phyloP scores from a whole-genome alignment of 2,888 invertebrate genomes.

The Conus canariensis region DNA sequence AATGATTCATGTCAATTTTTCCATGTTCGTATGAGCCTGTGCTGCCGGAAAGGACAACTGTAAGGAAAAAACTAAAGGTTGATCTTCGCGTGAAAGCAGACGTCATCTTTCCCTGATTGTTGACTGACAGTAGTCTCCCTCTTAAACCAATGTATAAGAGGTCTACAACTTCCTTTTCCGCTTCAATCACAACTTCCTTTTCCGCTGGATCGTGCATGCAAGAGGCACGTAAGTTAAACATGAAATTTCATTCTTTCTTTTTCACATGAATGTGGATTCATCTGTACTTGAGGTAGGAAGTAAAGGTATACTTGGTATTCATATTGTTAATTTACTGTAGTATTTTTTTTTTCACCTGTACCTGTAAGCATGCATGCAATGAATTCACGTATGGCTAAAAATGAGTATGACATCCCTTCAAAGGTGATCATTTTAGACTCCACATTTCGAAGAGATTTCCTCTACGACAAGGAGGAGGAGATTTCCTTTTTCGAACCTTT shows the following conservation, averaged over 20 bases:
- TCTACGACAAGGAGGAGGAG: no score
- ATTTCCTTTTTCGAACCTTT: no score
- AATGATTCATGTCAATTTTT: constrained; percentile 13
- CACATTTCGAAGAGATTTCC: no score
- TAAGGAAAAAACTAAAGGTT: background rate
- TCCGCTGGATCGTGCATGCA: background rate
- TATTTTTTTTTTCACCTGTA: background rate
- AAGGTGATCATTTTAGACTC: no score
- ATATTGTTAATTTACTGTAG: background rate
- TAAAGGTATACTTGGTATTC: background rate
- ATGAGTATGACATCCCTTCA: no score
- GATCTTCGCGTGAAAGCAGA: background rate
- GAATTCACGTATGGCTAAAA: no score
- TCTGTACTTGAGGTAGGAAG: background rate
- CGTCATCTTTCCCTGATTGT: constrained; percentile 29
- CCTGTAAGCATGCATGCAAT: no score
- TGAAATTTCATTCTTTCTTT: background rate
- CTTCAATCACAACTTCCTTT: background rate
- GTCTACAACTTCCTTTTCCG: background rate
- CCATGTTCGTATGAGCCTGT: constrained; percentile 2
- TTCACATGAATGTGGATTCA: background rate
- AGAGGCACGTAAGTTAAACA: background rate
- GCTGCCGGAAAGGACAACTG: background rate
- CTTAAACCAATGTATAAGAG: background rate
- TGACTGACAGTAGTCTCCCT: background rate